Evolutionary conservation across 2,797 vertebrate species (phyloP), one percentile per base, ranked within the genome.

Genomic region (Fundulus diaphanus): DNA sequence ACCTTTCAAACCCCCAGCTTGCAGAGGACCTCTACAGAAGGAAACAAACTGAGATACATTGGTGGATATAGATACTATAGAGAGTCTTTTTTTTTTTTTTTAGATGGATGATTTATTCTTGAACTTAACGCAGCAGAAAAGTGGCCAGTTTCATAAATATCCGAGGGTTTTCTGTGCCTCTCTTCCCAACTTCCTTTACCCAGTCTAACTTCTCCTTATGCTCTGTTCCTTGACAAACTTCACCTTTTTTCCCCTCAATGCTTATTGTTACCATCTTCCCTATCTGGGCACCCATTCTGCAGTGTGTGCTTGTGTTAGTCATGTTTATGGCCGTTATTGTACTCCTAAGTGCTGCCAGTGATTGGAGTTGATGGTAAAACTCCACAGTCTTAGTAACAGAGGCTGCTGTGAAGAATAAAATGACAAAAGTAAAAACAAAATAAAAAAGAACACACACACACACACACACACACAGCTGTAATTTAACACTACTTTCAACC

Each of bases 1-100:
- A 86, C 76, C 85, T 86, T 84, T 87, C 70, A 74, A 87, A 84
- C 75, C 81, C 82, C 82, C 74, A 79, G 81, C 72, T 85, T 84
- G 81, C 86, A 87, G 86, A 90, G 89, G 87, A 91, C 88, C 87
- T 82, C 85, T 77, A 74, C 75, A 33, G 87, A 91, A 33, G 74
- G 85, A 85, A 81, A 78, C 31, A 2, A 69, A 68, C 65, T 61
- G 27, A 68, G 77, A 88, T 69, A 56, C 70, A 9, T 59, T 35
- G 24, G 70, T 68, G 80, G 84, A 70, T 77, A 61, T 82, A 83
- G 86, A 85, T 31, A 9, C 31, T 44, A n/a, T n/a, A n/a, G 59
- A 80, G 70, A 24, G 33, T 42, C 24, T 20, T 11, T n/a, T 20
- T 5, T 70, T 49, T 74, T 66, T 71, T 78, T 54, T 79, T 74